Base-by-base conservation (phyloP, 2,888 invertebrate genomes). In the Brachypterus glaber region DNA sequence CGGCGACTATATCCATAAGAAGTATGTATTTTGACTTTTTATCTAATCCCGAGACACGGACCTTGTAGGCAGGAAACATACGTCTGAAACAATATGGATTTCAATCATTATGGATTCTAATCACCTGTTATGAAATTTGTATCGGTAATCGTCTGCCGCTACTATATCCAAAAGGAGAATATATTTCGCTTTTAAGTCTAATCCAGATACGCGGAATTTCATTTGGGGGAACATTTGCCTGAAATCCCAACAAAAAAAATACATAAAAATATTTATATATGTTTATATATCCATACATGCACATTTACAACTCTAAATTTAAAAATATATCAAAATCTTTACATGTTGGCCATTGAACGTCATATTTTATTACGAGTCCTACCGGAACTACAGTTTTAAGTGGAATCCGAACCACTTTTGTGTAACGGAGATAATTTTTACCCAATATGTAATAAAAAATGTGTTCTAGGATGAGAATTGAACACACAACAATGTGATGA, bases 221-320 rank as follows among this genome's bases (percentile, higher is more conserved):
- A 90, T 96, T 74, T 97, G 93, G 62, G 97, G 97, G 73, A 98
- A 98, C 91, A 98, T 97, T 79, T 97, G 92, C 77, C 96, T 97
- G 82, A 48, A 82, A 76, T 26, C 12, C 11, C 15, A 31, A 14
- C 9, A 31, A 31, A 8, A 8, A 8, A 24, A 24, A 24, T 24
- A 24, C 7, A 24, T 24, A 24, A 24, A n/a, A n/a, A n/a, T n/a
- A n/a, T n/a, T n/a, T n/a, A n/a, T n/a, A n/a, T n/a, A n/a, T n/a
- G n/a, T n/a, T n/a, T n/a, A n/a, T n/a, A n/a, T n/a, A n/a, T n/a
- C n/a, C n/a, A n/a, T n/a, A n/a, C n/a, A n/a, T n/a, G n/a, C n/a
- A n/a, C n/a, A n/a, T n/a, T n/a, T n/a, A n/a, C n/a, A n/a, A n/a
- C n/a, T n/a, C n/a, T n/a, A n/a, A n/a, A n/a, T n/a, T n/a, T n/a